Percentiles rank a stretch among this genome's conserved stretches.
Evolutionary conservation across 2,113 vertebrate species (phyloP).

Genomic region (Grus americana): DNA sequence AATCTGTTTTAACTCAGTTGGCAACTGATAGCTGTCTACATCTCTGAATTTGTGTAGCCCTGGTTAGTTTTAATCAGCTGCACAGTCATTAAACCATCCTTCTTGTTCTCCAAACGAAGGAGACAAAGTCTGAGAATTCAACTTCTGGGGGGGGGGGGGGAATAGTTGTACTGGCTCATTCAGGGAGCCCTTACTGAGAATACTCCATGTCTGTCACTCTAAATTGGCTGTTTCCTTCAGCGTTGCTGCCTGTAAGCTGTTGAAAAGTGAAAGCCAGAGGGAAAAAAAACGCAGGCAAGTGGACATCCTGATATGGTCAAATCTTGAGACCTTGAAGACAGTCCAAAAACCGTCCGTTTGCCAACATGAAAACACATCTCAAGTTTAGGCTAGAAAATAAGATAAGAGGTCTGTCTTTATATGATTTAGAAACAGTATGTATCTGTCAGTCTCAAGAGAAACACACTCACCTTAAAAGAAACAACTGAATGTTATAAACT

Average conservation of each 20-base stretch:
- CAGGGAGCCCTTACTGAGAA: background rate
- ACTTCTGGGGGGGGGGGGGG: fast-evolving
- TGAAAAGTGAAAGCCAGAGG: background rate
- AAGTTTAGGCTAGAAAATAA: background rate
- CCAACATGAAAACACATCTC: background rate
- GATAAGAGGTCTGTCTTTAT: background rate
- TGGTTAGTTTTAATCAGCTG: background rate
- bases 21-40: background rate
- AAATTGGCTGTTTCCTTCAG: background rate
- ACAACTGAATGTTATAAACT: background rate
- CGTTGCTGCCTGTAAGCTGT: background rate
- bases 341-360: slow-evolving; percentile 19
- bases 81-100: background rate
- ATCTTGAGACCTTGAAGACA: background rate
- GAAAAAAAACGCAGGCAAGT: background rate
- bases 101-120: background rate
- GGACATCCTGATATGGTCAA: slow-evolving; percentile 57
- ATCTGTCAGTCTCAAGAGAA: background rate
- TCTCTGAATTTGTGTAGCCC: background rate
- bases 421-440: background rate
- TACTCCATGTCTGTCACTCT: background rate
- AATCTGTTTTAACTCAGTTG: slow-evolving; percentile 22
- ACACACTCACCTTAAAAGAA: background rate
- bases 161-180: fast-evolving
- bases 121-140: background rate